phyloP scores from a whole-genome alignment of 2,888 invertebrate genomes.

The Microctonus hyperodae region DNA sequence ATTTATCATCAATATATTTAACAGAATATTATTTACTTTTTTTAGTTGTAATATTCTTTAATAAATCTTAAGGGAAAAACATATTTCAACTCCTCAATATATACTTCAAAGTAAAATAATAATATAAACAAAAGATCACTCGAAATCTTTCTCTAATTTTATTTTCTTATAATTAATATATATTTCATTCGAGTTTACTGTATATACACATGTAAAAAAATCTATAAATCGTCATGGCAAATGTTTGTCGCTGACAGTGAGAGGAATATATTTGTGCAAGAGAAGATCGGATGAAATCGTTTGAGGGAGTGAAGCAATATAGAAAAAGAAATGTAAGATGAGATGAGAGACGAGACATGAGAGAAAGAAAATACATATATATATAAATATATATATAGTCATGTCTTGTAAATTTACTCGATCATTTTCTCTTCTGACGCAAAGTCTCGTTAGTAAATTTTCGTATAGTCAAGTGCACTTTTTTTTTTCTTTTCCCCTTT shows the following conservation, averaged over 20 bases:
- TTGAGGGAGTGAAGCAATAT: not conserved
- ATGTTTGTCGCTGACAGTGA: not conserved
- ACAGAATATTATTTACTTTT: no score
- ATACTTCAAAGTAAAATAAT: not conserved
- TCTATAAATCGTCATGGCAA: not conserved
- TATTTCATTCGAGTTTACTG: conserved; percentile 15
- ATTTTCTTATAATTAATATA: conserved; percentile 21
- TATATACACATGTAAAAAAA: not conserved
- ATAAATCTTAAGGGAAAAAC: no score
- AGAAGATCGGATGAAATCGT: not conserved
- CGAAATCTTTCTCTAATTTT: no score
- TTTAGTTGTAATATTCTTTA: no score
- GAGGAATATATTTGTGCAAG: not conserved
- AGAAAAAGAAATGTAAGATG: no score
- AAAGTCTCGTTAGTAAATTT: conserved; percentile 39
- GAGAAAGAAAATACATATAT: not conserved
- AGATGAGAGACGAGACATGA: not conserved
- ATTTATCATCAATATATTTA: no score
- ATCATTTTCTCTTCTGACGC: conserved; percentile 10
- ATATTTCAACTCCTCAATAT: not conserved
- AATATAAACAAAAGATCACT: conserved; percentile 11
- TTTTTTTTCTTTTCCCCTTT: conserved; percentile 5
- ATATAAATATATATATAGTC: not conserved
- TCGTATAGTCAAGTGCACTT: conserved; percentile 32
- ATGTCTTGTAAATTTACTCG: conserved; percentile 20